A percentile compares a stretch with the other conserved stretches of the same genome.
These are phyloP conservation scores for Aurelia sp. DNA, from an alignment of 30 jellyfish, hydroid and myxozoan species.

Conservation along the genomic window DNA sequence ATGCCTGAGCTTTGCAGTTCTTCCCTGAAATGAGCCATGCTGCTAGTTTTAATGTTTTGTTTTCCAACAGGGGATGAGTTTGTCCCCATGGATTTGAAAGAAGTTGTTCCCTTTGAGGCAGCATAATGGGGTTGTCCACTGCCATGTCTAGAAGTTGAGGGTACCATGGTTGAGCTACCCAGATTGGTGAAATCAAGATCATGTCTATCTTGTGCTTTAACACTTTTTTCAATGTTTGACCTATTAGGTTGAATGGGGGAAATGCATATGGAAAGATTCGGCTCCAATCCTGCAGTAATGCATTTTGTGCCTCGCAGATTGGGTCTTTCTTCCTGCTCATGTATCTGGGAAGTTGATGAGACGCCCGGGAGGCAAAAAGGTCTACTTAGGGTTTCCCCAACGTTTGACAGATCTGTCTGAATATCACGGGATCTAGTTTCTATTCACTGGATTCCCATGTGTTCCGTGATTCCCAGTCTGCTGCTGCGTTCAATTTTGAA, in stretches of 20 bases:
- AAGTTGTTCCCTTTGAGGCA: too few relatives aligned
- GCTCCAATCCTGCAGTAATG: slow-evolving; percentile 10
- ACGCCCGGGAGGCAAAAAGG: slow-evolving; percentile 1
- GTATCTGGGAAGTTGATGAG: neutral
- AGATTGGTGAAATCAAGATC: slow-evolving; percentile 54
- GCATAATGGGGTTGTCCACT: neutral
- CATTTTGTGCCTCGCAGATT: neutral
- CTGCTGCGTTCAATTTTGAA: slow-evolving; percentile 4
- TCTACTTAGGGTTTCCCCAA: slow-evolving; percentile 5
- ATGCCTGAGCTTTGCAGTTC: too few relatives aligned
- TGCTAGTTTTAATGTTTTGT: slow-evolving; percentile 47
- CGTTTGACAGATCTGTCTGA: neutral
- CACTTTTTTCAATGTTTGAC: slow-evolving; percentile 20
- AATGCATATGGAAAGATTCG: slow-evolving; percentile 29
- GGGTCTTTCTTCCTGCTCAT: slow-evolving; percentile 12
- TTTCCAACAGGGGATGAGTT: slow-evolving; percentile 18
- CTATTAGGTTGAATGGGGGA: slow-evolving; percentile 39
- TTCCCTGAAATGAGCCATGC: too few relatives aligned
- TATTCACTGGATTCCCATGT: neutral
- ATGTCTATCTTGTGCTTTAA: neutral
- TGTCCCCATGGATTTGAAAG: slow-evolving; percentile 18
- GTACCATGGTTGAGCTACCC: too few relatives aligned
- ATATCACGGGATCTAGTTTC: slow-evolving; percentile 10
- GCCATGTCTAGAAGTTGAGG: slow-evolving; percentile 23
- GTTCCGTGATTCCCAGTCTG: slow-evolving; percentile 11